phyloP scores from a whole-genome alignment of 2,113 vertebrate genomes.

The Orientallactaga bullata region DNA sequence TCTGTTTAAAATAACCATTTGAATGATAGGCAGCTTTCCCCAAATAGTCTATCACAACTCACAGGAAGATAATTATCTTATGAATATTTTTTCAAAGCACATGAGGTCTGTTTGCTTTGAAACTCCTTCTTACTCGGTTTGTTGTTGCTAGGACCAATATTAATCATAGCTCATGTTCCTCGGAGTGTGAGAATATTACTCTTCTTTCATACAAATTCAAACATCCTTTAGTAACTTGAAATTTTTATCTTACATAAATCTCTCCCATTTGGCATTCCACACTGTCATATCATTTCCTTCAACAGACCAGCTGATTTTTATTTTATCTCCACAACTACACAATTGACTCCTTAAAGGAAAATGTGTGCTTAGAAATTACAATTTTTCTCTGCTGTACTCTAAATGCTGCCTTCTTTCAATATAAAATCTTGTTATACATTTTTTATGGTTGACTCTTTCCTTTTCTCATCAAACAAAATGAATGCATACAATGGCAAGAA shows the following conservation, averaged over 20 bases:
- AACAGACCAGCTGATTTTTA: not conserved
- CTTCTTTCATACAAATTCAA: slow-evolving; percentile 23
- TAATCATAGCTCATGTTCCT: not conserved
- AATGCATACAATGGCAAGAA: not conserved
- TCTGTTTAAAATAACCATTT: slow-evolving; percentile 32
- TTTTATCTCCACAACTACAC: not conserved
- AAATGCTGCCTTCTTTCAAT: not conserved
- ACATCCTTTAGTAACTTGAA: not conserved
- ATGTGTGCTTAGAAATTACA: not conserved
- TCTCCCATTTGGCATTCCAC: not conserved
- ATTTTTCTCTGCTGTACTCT: not conserved
- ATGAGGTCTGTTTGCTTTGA: not conserved
- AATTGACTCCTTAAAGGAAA: not conserved
- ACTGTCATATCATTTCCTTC: not conserved
- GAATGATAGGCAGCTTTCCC: not conserved
- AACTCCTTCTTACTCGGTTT: slow-evolving; percentile 1
- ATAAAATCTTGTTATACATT: not conserved
- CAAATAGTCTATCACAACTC: not conserved
- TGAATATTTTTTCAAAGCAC: slow-evolving; percentile 9
- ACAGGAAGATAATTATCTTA: not conserved
- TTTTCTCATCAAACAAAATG: not conserved
- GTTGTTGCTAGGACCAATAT: not conserved
- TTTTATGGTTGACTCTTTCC: not conserved
- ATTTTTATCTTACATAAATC: not conserved
- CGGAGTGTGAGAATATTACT: not conserved